phyloP scores from a whole-genome alignment of 2,888 invertebrate genomes.

The Epinotia brunnichana region DNA sequence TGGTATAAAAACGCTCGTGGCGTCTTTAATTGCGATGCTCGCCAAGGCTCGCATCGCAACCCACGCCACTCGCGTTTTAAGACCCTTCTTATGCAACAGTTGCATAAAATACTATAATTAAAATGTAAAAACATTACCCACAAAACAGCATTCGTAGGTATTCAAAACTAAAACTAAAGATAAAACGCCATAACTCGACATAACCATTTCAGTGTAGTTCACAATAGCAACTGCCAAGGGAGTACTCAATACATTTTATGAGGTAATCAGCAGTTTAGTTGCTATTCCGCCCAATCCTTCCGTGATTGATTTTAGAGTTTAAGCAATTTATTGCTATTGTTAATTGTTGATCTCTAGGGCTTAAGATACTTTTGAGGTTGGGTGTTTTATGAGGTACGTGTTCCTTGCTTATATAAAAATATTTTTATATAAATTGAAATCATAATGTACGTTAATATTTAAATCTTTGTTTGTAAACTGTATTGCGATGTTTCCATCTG shows the following conservation, averaged over 20 bases:
- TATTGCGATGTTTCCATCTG: background rate
- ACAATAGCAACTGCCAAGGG: constrained; percentile 37
- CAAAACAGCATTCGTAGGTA: background rate
- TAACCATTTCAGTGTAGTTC: constrained; percentile 30
- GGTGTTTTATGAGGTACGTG: constrained; percentile 5
- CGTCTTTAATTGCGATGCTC: too few relatives aligned
- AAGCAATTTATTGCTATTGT: constrained; percentile 41
- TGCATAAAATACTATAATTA: too few relatives aligned
- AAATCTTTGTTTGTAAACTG: background rate
- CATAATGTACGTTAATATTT: background rate
- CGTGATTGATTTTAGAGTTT: constrained; percentile 44
- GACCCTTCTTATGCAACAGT: too few relatives aligned
- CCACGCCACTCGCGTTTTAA: too few relatives aligned
- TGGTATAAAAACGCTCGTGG: too few relatives aligned
- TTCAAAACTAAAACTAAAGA: constrained; percentile 1
- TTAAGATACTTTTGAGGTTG: constrained; percentile 28
- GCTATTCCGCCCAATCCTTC: constrained; percentile 36
- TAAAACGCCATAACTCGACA: constrained; percentile 14
- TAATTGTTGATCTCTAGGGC: constrained; percentile 32
- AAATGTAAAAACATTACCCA: too few relatives aligned
- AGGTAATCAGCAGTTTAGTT: constrained; percentile 41
- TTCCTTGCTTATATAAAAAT: background rate
- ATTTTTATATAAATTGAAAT: background rate
- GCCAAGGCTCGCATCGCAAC: too few relatives aligned
- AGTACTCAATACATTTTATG: constrained; percentile 42